A percentile compares a stretch with the other conserved stretches of the same genome.
Evolutionary conservation across 2,113 vertebrate species (phyloP).

Genomic region (Syngnathus floridae): DNA sequence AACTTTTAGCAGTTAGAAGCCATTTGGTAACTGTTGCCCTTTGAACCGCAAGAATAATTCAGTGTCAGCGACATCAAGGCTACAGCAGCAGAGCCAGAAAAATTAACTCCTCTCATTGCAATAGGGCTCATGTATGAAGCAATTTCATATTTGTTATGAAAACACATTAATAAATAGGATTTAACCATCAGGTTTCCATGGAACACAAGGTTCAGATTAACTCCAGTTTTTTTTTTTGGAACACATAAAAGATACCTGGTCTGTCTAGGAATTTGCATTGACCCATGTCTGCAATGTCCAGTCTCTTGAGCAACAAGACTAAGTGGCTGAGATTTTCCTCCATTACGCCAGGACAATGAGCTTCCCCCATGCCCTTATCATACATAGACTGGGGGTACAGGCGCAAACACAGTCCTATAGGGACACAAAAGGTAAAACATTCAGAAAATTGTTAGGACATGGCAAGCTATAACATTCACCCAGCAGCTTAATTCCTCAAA

Average conservation of each 20-base stretch:
- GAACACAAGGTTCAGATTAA: background rate
- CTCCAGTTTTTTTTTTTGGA: background rate
- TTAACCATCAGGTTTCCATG: background rate
- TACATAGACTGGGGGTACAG: slow-evolving; percentile 78
- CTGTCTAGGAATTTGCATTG: slow-evolving; percentile 84
- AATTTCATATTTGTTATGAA: background rate
- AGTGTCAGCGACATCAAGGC: too few relatives aligned
- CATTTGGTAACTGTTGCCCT: too few relatives aligned
- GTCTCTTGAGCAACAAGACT: slow-evolving; percentile 85
- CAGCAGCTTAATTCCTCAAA: background rate
- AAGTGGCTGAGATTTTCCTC: slow-evolving; percentile 84
- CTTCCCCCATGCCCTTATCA: slow-evolving; percentile 75
- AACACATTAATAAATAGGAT: background rate
- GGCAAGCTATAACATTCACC: background rate
- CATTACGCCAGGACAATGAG: slow-evolving; percentile 74
- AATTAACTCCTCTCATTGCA: too few relatives aligned
- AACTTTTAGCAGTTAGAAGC: too few relatives aligned
- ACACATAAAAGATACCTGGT: slow-evolving; percentile 67
- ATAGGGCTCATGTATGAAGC: too few relatives aligned
- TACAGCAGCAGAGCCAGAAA: too few relatives aligned
- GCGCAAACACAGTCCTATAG: slow-evolving; percentile 81
- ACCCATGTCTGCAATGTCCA: slow-evolving; percentile 81
- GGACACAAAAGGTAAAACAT: background rate
- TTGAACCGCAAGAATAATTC: too few relatives aligned
- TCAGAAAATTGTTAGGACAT: background rate